These are phyloP conservation scores for Drosophila truncata DNA, from an alignment of 1,140 invertebrate genomes.

Conservation along the genomic window DNA sequence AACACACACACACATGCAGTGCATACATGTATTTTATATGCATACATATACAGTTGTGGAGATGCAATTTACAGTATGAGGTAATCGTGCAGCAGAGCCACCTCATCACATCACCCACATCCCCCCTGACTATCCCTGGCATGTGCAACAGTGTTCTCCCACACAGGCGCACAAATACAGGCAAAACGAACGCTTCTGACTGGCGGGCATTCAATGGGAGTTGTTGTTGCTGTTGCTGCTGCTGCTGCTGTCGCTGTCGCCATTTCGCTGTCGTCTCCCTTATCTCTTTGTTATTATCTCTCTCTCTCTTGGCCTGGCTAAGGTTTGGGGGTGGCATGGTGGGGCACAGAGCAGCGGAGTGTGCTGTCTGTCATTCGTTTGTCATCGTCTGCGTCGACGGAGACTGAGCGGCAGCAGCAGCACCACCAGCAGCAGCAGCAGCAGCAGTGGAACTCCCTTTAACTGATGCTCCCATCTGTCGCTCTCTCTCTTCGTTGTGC, in stretches of 20 bases:
- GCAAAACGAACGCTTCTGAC: conserved; percentile 75
- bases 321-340: not conserved
- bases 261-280: conserved; percentile 72
- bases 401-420: conserved; percentile 28
- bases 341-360: conserved; percentile 32
- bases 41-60: conserved; percentile 19
- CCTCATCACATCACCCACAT: not conserved
- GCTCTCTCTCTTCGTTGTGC: conserved; percentile 25
- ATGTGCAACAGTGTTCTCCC: conserved; percentile 39
- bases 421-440: conserved; percentile 23
- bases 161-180: conserved; percentile 71
- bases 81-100: conserved; percentile 69
- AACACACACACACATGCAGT: conserved; percentile 15
- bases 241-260: conserved; percentile 33
- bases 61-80: conserved; percentile 74
- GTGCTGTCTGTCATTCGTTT: conserved; percentile 83
- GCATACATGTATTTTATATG: conserved; percentile 10
- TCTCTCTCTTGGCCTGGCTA: conserved; percentile 44
- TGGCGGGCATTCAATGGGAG: conserved; percentile 73
- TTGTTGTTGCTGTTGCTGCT: conserved; percentile 36
- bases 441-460: conserved; percentile 24
- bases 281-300: conserved; percentile 83
- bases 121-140: not conserved
- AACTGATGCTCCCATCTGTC: conserved; percentile 2
- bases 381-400: conserved; percentile 60